Evolutionary conservation across 2,113 vertebrate genomes (phyloP).

Genomic region (Coregonus clupeaformis): DNA sequence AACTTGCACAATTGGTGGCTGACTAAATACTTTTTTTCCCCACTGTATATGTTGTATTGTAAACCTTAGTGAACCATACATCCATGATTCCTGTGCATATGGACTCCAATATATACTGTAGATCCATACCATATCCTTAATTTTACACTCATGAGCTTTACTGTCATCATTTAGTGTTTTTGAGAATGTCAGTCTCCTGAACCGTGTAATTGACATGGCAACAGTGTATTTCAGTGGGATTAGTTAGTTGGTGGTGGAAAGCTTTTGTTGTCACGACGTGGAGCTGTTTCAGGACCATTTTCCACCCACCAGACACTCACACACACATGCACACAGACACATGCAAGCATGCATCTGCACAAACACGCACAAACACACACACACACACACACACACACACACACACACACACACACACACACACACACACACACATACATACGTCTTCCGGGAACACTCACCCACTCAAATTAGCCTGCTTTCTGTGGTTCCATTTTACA

Average conservation of each 20-base stretch:
- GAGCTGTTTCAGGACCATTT: constrained; percentile 54
- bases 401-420: constrained; percentile 5
- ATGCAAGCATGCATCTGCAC: constrained; percentile 12
- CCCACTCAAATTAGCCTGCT: constrained; percentile 51
- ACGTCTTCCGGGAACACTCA: constrained; percentile 49
- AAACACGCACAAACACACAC: constrained; percentile 11
- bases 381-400: constrained; percentile 26
- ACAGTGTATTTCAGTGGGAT: constrained; percentile 33
- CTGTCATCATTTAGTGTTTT: no score
- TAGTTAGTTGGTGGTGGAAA: constrained; percentile 28
- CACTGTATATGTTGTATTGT: no score
- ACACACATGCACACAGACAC: constrained; percentile 15
- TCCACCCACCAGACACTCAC: constrained; percentile 41
- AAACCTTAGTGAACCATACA: no score
- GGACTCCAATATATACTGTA: no score
- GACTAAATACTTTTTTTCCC: no score
- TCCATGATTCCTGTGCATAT: no score
- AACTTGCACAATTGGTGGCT: no score
- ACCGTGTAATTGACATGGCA: constrained; percentile 36
- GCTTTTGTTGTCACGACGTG: constrained; percentile 47
- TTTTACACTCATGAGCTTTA: no score
- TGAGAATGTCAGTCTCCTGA: no score
- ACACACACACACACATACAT: constrained; percentile 20
- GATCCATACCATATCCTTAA: no score
- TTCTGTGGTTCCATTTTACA: constrained; percentile 36